Base-by-base conservation (phyloP, 1,140 invertebrate species). In the Camponotus floridanus region DNA sequence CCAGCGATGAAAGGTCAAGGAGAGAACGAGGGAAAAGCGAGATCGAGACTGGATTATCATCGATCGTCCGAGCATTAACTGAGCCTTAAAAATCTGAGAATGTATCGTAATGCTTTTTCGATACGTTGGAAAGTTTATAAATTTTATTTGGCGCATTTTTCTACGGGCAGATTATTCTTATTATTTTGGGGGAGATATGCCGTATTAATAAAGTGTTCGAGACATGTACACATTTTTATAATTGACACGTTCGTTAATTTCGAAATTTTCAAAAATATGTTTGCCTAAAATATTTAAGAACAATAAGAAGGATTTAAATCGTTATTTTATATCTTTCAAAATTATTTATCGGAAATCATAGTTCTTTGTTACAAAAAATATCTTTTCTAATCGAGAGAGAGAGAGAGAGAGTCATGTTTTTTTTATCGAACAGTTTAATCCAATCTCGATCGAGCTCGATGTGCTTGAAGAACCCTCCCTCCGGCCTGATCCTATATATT, bases 381-480 rank as follows among this genome's bases (percentile, higher is more conserved):
- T 39, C 7, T 13, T 13, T 45, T 9, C 26, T 36, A 21, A 42
- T 61, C 13, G 3, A 73, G 26, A 26, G 26, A 26, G 26, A 26
- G 3, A 73, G 26, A 26, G 26, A 26, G 26, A 26, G 26, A 26
- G 5, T 26, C 26, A 57, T n/a, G 51, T 83, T 62, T 73, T 39
- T 48, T 73, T 74, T 74, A n/a, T 18, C 13, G 39, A 18, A n/a
- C 79, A 21, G 67, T 59, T 26, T 83, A 83, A 83, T 83, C 68
- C 79, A 83, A 70, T 62, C 68, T 42, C n/a, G 68, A 83, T 88
- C 83, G 86, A 86, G 55, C 18, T 88, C 76, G 83, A 88, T 81
- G 88, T 73, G 81, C 88, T 89, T 88, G 68, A 76, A 86, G 13
- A 80, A 70, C 68, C 67, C 76, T 51, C 62, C 36, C 62, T 67